A percentile compares a stretch with the other conserved stretches of the same genome.
Conservation (phyloP, 2,113 vertebrate species). For the Brachyhypopomus occidentalis region DNA sequence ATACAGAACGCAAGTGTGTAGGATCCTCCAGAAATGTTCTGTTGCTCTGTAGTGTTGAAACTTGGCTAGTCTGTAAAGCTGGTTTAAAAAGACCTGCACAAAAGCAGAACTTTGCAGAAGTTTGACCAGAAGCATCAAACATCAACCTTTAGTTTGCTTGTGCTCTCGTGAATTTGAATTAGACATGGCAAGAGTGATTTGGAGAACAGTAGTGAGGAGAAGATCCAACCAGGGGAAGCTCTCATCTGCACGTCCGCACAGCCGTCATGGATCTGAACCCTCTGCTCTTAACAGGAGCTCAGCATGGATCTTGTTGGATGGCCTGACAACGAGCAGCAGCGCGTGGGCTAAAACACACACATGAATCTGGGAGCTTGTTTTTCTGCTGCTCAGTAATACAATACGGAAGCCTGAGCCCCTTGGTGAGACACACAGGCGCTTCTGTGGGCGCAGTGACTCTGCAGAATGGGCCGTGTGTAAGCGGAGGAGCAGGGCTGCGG, state of each 20-base stretch:
- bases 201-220: constrained; percentile 41
- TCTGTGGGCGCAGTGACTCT: constrained; percentile 40
- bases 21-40: too few species aligned
- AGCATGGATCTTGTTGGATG: constrained; percentile 31
- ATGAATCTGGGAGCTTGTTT: constrained; percentile 33
- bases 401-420: constrained; percentile 48
- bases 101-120: not conserved
- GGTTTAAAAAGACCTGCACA: not conserved
- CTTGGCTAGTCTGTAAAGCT: not conserved
- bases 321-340: constrained; percentile 23
- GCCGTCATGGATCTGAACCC: constrained; percentile 36
- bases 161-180: constrained; percentile 17
- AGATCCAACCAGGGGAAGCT: constrained; percentile 45
- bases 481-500: not conserved
- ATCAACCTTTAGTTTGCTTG: constrained; percentile 4
- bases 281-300: constrained; percentile 49
- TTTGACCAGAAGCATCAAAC: not conserved
- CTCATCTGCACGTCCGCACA: constrained; percentile 16
- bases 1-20: too few species aligned
- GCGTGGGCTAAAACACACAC: constrained; percentile 16
- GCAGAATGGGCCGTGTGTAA: constrained; percentile 26
- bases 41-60: not conserved
- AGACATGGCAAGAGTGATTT: constrained; percentile 24
- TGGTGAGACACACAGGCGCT: constrained; percentile 39
- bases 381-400: constrained; percentile 28